Conservation (phyloP, 1,140 invertebrate species). For the Himalopsyche phryganea region DNA sequence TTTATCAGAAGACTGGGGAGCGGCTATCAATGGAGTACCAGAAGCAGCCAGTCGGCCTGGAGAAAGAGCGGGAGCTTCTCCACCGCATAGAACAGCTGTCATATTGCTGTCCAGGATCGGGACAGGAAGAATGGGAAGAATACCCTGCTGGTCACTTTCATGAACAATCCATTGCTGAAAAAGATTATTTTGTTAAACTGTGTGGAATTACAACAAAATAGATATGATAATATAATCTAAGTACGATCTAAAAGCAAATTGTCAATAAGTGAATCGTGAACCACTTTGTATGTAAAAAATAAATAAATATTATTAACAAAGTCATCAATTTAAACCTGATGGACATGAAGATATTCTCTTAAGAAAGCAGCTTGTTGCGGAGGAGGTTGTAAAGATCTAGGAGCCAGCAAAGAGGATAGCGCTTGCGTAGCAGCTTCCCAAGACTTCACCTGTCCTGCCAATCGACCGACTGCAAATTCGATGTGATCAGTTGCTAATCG, state of each 20-base stretch:
- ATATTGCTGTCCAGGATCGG: conserved; percentile 64
- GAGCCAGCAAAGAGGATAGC: conserved; percentile 74
- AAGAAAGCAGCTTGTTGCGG: conserved; percentile 82
- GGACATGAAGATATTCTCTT: conserved; percentile 82
- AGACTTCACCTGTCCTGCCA: conserved; percentile 77
- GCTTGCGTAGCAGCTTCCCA: conserved; percentile 71
- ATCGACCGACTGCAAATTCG: conserved; percentile 86
- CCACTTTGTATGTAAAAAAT: background rate
- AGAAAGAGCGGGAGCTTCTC: conserved; percentile 47
- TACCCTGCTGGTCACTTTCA: conserved; percentile 47
- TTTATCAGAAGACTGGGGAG: conserved; percentile 38
- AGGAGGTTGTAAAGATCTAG: conserved; percentile 69
- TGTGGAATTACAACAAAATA: too few species aligned
- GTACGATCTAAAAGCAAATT: too few species aligned
- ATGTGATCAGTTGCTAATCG: conserved; percentile 92
- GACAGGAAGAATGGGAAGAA: conserved; percentile 61
- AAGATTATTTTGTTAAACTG: too few species aligned
- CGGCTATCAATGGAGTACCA: conserved; percentile 38
- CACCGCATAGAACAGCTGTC: conserved; percentile 63
- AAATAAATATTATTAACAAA: background rate
- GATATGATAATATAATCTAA: too few species aligned
- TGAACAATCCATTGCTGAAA: conserved; percentile 51
- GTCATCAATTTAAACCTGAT: conserved; percentile 57
- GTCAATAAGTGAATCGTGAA: too few species aligned
- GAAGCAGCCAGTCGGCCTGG: conserved; percentile 48